Base-by-base conservation (phyloP, 2,888 invertebrate genomes). In the Morinoia aosen region DNA sequence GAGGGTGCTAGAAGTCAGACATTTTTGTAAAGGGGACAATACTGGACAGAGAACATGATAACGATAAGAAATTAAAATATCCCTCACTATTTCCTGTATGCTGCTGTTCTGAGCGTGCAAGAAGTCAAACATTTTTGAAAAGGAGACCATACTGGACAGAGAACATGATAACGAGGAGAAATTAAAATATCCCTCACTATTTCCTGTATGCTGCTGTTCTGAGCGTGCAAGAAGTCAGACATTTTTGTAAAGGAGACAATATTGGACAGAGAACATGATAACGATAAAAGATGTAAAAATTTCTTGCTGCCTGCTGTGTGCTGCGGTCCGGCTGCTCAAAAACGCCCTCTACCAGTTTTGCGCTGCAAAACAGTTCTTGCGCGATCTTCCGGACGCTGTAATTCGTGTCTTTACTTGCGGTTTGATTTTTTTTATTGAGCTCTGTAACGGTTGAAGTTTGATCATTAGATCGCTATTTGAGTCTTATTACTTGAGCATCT, bases 401-500 rank as follows among this genome's bases (percentile, higher is more conserved):
- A 76, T 90, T 90, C 40, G 8, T 16, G 90, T 39, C 90, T 19
- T 40, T 10, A 40, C 90, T 90, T 90, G 40, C 90, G 40, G 40
- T 39, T 90, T 90, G 8, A 48, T 19, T 90, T 90, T 90, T 48
- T 40, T 88, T 90, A 16, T 40, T 12, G 40, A 90, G 39, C 40
- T 39, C n/a, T 90, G 40, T 39, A 90, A 90, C 90, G 90, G 48
- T 48, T 40, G 90, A 90, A 90, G 39, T 90, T 90, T 90, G 90
- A 90, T 90, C 90, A 90, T 90, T 90, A 90, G 48, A 90, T 90
- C 10, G 90, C 90, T 48, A 48, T 90, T 90, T 14, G 40, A 48
- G 48, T 90, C 40, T 40, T 40, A 40, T 90, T 90, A 90, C 39
- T 90, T 90, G 90, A 14, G 90, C 19, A 12, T 40, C 90, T 39